Base-by-base conservation (phyloP, 64 coral and sea anemone species). In the Astreopora myriophthalma region DNA sequence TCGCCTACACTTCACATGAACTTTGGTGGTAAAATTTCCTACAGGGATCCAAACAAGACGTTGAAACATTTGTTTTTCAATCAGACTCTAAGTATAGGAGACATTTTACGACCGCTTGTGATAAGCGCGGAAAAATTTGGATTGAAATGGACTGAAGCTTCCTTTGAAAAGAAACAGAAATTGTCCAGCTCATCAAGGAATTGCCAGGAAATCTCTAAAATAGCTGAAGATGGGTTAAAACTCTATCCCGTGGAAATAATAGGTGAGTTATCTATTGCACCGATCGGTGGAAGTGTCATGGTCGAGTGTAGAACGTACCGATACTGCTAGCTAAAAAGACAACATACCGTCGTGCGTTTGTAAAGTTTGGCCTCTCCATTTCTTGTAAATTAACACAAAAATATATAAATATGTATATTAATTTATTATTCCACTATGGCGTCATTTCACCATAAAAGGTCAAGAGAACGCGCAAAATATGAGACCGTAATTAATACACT, bases 1-100 rank as follows among this genome's bases (percentile, higher is more conserved):
- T 86, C 95, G 0, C 95, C 95, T 8, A 92, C 95, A 0, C 34
- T 97, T 16, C 95, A 97, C 44, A 97, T 97, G 95, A 94, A 86
- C 64, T 13, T 97, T 16, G 84, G 95, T 49, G 95, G 86, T 0
- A 97, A 94, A 48, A 75, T 97, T 16, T 84, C 92, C 17, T 97
- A 97, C 23, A 93, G 80, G 86, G 95, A 97, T 65, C 85, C 37
- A 20, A 97, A 81, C 66, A 94, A 34, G 39, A 97, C 91, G 6
- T 67, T 75, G 17, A 97, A 91, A 34, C 93, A 90, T 68, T 66
- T 97, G 25, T 97, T 94, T 63, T 86, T 97, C 24, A 89, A 87
- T 48, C 91, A 86, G 22, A 80, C 69, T 25, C 25, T 97, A 44
- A 71, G 14, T 32, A 87, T 94, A 26, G 81, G 73, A 6, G 95